Evolutionary conservation across 37 sponge, comb jelly and placozoan species (phyloP).

Genomic region (Aplysina aerophoba): DNA sequence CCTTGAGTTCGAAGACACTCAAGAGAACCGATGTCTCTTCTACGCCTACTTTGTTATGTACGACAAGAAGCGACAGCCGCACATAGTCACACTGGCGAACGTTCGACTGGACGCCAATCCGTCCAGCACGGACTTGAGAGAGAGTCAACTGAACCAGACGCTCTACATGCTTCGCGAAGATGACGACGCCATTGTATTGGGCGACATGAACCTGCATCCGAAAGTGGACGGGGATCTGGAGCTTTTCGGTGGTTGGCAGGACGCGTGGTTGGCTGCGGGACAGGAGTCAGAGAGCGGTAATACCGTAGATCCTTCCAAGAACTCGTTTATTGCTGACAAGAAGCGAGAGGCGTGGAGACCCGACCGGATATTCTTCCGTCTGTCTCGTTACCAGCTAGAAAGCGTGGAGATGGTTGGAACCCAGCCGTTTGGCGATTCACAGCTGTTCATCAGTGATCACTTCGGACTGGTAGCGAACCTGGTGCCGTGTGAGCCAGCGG

Average conservation of each 20-base stretch:
- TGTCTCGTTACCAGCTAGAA: constrained; percentile 60
- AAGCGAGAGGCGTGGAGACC: constrained; percentile 44
- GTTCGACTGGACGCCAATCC: constrained; percentile 48
- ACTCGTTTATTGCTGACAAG: constrained; percentile 64
- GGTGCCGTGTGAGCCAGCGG: constrained; percentile 27
- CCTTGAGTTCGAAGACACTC: constrained; percentile 34
- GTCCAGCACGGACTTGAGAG: constrained; percentile 36
- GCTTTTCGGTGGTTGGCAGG: constrained; percentile 65
- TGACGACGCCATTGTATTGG: constrained; percentile 60
- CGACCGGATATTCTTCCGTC: constrained; percentile 60
- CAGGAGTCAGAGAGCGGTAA: constrained; percentile 41
- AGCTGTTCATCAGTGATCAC: constrained; percentile 53
- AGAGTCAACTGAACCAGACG: constrained; percentile 68
- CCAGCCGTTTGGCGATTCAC: neutral
- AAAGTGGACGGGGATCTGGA: constrained; percentile 54
- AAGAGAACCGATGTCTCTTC: constrained; percentile 32
- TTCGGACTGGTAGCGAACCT: constrained; percentile 60
- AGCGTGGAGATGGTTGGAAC: constrained; percentile 64
- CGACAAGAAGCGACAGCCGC: constrained; percentile 69
- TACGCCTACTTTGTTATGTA: constrained; percentile 64
- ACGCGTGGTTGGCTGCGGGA: constrained; percentile 62
- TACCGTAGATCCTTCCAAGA: constrained; percentile 56
- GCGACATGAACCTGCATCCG: constrained; percentile 51
- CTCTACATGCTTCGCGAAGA: constrained; percentile 28
- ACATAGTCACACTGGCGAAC: constrained; percentile 51